A percentile compares a stretch with the other conserved stretches of the same genome.
These are phyloP conservation scores for Lithobates sylvaticus DNA, from an alignment of 2,797 vertebrate species.

Conservation along the genomic window DNA sequence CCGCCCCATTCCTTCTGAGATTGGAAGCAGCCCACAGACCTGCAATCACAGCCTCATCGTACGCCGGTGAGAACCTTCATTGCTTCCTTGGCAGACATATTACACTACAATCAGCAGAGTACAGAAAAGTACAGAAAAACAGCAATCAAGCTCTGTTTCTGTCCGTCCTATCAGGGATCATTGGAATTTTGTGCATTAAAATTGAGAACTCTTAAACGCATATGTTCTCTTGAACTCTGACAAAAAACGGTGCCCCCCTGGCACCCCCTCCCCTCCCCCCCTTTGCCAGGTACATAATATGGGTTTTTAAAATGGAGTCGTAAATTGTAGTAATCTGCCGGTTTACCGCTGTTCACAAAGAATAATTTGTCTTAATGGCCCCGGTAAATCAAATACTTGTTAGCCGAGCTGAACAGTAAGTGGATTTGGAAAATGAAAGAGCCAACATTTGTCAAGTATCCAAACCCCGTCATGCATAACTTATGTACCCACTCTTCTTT, in stretches of 20 bases:
- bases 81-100: background rate
- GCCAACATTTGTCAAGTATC: constrained; percentile 69
- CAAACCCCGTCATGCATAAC: constrained; percentile 66
- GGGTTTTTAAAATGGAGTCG: constrained; percentile 62
- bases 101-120: background rate
- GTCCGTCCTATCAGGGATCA: background rate
- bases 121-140: background rate
- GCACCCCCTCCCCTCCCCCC: constrained; percentile 34
- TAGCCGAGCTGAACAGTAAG: constrained; percentile 68
- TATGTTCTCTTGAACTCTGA: constrained; percentile 6
- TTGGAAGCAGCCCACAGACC: too few relatives aligned
- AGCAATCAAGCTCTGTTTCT: background rate
- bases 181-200: background rate
- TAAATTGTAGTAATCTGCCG: constrained; percentile 66
- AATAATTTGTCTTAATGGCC: constrained; percentile 68
- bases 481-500: constrained; percentile 61
- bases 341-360: constrained; percentile 67
- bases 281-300: constrained; percentile 54
- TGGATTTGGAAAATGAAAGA: constrained; percentile 69
- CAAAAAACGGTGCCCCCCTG: background rate
- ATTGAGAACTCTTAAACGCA: constrained; percentile 30
- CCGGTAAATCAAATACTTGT: constrained; percentile 71
- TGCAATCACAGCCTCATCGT: too few relatives aligned
- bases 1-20: too few relatives aligned
- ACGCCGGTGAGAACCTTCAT: too few relatives aligned